Percentiles rank a stretch among this genome's conserved stretches.
Conservation (phyloP, 2,888 invertebrate genomes). For the Netelia virgata region DNA sequence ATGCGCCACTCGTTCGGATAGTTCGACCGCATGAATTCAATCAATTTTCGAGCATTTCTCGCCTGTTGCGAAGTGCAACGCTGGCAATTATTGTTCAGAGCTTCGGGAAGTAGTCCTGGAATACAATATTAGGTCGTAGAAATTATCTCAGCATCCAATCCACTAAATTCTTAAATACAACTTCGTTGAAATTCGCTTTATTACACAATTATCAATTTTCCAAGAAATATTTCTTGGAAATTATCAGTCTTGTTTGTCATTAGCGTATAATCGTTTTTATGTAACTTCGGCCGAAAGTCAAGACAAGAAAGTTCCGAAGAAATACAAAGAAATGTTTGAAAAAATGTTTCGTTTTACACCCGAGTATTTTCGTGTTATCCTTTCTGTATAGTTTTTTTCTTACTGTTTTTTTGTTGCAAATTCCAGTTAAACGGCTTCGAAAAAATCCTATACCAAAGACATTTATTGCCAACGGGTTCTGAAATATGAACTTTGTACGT, state of each 20-base stretch:
- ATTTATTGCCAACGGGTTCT: too few species aligned
- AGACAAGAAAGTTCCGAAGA: too few species aligned
- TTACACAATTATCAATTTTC: not conserved
- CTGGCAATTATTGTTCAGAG: constrained; percentile 86
- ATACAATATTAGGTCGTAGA: constrained; percentile 64
- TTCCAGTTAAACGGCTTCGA: too few species aligned
- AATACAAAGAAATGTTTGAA: too few species aligned
- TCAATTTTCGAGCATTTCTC: constrained; percentile 86
- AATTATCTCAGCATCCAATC: constrained; percentile 3
- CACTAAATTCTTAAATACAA: constrained; percentile 5
- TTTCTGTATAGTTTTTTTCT: too few species aligned
- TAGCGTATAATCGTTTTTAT: not conserved
- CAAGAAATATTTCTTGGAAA: not conserved
- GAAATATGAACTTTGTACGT: too few species aligned
- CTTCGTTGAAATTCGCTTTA: not conserved
- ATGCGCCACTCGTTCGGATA: constrained; percentile 86
- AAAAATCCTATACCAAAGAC: too few species aligned
- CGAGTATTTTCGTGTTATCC: too few species aligned
- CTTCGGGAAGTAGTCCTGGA: constrained; percentile 87
- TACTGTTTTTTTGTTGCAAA: too few species aligned
- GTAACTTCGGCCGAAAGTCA: too few species aligned
- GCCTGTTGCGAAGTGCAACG: constrained; percentile 86
- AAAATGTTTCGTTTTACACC: too few species aligned
- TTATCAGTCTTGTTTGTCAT: not conserved
- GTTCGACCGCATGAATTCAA: constrained; percentile 86